These are phyloP conservation scores for Standfussiana lucernea DNA, from an alignment of 2,888 invertebrate species.

Conservation along the genomic window DNA sequence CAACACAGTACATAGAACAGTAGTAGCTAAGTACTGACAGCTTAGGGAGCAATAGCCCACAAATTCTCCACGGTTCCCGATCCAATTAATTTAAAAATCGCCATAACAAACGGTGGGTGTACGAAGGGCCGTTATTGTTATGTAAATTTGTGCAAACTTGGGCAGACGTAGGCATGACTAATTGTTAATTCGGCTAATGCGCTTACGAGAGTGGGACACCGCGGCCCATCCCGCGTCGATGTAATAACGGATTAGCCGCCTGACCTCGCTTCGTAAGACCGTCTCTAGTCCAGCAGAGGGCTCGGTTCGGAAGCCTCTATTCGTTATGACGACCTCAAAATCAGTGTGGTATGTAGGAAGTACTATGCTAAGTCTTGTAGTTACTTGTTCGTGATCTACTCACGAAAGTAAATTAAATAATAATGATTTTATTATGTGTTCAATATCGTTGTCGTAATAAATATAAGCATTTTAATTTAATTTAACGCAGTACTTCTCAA, in stretches of 20 bases:
- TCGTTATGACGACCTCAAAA: background rate
- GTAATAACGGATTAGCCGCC: slow-evolving; percentile 76
- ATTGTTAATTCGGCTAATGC: slow-evolving; percentile 90
- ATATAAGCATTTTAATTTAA: background rate
- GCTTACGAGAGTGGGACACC: slow-evolving; percentile 84
- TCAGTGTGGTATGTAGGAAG: background rate
- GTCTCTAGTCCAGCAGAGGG: slow-evolving; percentile 40
- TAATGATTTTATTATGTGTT: background rate
- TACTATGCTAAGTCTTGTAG: background rate
- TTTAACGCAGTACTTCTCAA: background rate
- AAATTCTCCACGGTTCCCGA: slow-evolving; percentile 87
- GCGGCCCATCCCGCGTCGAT: slow-evolving; percentile 74
- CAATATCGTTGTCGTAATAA: background rate
- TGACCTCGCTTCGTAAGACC: slow-evolving; percentile 66
- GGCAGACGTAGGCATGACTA: slow-evolving; percentile 89
- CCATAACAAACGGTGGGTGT: slow-evolving; percentile 80
- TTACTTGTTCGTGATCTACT: background rate
- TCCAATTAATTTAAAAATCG: slow-evolving; percentile 90
- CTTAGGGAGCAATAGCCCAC: slow-evolving; percentile 76
- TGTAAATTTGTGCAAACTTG: slow-evolving; percentile 90
- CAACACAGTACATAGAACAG: slow-evolving; percentile 33
- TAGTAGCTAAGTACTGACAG: slow-evolving; percentile 77
- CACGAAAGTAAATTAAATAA: background rate
- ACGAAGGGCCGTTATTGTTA: slow-evolving; percentile 88
- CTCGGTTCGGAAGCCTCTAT: slow-evolving; percentile 6